Base-by-base conservation (phyloP, 2,113 vertebrate species). In the Gymnarchus niloticus region DNA sequence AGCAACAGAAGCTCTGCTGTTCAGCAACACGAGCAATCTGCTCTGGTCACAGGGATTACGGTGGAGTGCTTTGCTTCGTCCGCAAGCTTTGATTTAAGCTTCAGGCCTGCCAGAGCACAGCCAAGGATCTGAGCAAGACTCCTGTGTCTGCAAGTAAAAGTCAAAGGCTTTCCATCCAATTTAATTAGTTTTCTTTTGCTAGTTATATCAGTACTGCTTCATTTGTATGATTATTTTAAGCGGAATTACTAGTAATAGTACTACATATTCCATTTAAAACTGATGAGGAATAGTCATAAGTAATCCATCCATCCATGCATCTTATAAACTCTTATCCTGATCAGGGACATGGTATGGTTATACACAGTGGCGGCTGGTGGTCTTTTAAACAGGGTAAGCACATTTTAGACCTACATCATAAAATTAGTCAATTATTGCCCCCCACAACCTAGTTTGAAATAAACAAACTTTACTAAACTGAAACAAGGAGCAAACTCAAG, bases 1-100 rank as follows among this genome's bases (percentile, higher is more conserved):
- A 7, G 76, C 76, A 78, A 78, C 44, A 6, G 21, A 78, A 49
- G 23, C 46, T 21, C 21, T 21, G 9, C 44, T n/a, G 76, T 41
- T 78, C 46, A 78, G 76, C 76, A 78, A 78, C 44, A 78, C 76
- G 23, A 78, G 76, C 76, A 78, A 46, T 78, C 76, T 41, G 3
- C 44, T n/a, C 44, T 0, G 44, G 44, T 48, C 76, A 37, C 44
- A 8, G 8, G 44, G 76, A 78, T 14, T 19, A 77, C 37, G 37
- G 44, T 78, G 28, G 65, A 73, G 6, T 54, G 52, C 6, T 54
- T 54, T 69, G 19, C 28, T 12, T 73, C 65, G 41, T 33, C 65
- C 19, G 41, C 46, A 41, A 41, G 76, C 76, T 46, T 23, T 46
- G 44, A n/a, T 37, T 78, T 78, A 44, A 12, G 19, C 41, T 48